Conservation (phyloP, 1,140 invertebrate species). For the Drosophila suzukii region DNA sequence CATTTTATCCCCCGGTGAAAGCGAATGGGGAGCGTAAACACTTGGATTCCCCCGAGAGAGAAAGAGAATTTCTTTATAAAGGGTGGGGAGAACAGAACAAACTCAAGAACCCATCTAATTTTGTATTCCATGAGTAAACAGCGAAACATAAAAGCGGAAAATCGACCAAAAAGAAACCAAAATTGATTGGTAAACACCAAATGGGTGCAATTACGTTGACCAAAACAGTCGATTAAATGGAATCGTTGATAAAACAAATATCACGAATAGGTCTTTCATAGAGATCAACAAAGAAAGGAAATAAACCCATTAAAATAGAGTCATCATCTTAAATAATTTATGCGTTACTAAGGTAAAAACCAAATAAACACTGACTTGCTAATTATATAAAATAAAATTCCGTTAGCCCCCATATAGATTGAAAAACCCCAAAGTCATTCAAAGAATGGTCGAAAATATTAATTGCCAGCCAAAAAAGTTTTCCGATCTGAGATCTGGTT, state of each 20-base stretch:
- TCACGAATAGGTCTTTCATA: background rate
- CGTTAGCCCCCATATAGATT: background rate
- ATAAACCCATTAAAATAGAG: no score
- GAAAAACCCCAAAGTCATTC: constrained; percentile 11
- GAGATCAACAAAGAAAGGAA: background rate
- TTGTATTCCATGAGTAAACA: constrained; percentile 17
- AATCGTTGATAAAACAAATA: constrained; percentile 9
- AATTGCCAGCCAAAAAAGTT: constrained; percentile 18
- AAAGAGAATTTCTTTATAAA: background rate
- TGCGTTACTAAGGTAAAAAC: background rate
- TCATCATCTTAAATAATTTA: no score
- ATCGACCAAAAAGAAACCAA: constrained; percentile 6
- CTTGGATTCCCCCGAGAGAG: constrained; percentile 10
- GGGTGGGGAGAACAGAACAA: background rate
- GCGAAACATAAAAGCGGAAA: constrained; percentile 11
- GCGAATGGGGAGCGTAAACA: constrained; percentile 1
- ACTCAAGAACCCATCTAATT: background rate
- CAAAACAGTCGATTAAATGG: constrained; percentile 11
- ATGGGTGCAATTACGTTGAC: constrained; percentile 26
- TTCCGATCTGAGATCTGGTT: constrained; percentile 44
- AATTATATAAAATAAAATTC: background rate
- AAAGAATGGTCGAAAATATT: constrained; percentile 18
- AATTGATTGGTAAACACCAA: constrained; percentile 40
- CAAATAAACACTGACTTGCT: background rate
- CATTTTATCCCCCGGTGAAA: constrained; percentile 22